Base-by-base conservation (phyloP, 2,888 invertebrate genomes). In the Diaperis boleti region DNA sequence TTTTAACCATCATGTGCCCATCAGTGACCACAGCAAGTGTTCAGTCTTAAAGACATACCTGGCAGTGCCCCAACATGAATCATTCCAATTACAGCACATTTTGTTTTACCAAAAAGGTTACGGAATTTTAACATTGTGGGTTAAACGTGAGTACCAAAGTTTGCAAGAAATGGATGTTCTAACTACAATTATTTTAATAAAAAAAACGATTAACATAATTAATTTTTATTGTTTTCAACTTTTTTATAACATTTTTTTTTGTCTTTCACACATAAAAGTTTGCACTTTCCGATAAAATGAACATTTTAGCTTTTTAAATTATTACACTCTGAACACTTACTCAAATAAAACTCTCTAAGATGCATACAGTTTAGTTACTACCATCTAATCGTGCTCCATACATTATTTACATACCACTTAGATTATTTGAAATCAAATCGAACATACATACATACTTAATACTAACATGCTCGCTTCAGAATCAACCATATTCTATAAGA, bases 41-140 rank as follows among this genome's bases (percentile, higher is more conserved):
- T 26, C n/a, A 26, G 6, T 26, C n/a, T n/a, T n/a, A n/a, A n/a
- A n/a, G n/a, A n/a, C n/a, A n/a, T 81, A 89, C 91, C 91, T 81
- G 91, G 91, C 61, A 90, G 79, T 39, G 89, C 87, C 69, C 82
- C 83, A 1, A 89, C 83, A 76, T 92, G 91, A 55, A 92, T 83
- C 91, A 92, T 91, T 54, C 89, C 91, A 71, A 92, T 87, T 26
- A 90, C 78, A 61, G 84, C 83, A 73, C 83, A 84, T 50, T 77
- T 76, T 45, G 11, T 47, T 8, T 45, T 41, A 2, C 26, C 49
- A 42, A 74, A 74, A 50, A 75, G 31, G 49, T 57, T 65, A 15
- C 63, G 50, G 44, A 74, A 75, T 44, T 66, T 70, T 6, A 63
- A 18, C 71, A 72, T 72, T 60, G 47, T n/a, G 13, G 13, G 39